A percentile compares a stretch with the other conserved stretches of the same genome.
Evolutionary conservation across 2,888 invertebrate genomes (phyloP).

Genomic region (Pantelozetes paolii): DNA sequence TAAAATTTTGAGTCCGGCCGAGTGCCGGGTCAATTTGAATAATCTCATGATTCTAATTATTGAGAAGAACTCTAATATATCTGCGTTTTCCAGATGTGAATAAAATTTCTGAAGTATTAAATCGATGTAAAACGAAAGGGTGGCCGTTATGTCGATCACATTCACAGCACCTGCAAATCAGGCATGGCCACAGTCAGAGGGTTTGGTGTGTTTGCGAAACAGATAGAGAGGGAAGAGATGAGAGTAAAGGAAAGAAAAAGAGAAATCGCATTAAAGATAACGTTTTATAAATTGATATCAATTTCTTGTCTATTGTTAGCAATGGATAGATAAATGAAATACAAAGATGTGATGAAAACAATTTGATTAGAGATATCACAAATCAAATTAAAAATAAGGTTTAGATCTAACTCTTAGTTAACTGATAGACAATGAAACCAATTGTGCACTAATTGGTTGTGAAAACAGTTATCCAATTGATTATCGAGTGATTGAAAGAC

Average conservation of each 20-base stretch:
- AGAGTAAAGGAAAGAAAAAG: not conserved
- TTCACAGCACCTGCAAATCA: slow-evolving; percentile 76
- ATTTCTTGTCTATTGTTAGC: not conserved
- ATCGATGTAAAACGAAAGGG: slow-evolving; percentile 96
- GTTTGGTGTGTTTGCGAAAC: too few species aligned
- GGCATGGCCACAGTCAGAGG: not conserved
- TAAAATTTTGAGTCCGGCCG: slow-evolving; percentile 93
- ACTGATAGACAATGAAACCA: too few species aligned
- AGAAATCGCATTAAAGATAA: not conserved
- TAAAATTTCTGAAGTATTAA: slow-evolving; percentile 64
- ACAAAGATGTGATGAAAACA: too few species aligned
- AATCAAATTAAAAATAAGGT: too few species aligned
- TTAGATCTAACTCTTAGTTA: too few species aligned
- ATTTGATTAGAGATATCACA: too few species aligned
- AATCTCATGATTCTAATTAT: slow-evolving; percentile 96
- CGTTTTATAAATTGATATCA: not conserved
- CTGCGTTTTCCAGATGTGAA: slow-evolving; percentile 85
- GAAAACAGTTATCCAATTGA: too few species aligned
- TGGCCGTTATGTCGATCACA: slow-evolving; percentile 98
- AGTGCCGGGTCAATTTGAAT: slow-evolving; percentile 93
- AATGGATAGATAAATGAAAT: too few species aligned
- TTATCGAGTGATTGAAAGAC: too few species aligned
- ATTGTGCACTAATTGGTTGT: too few species aligned
- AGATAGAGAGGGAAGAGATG: too few species aligned
- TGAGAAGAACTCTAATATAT: slow-evolving; percentile 93